Percentiles rank a stretch among this genome's conserved stretches.
These are phyloP conservation scores for Chanos chanos DNA, from an alignment of 2,797 vertebrate species.

Conservation along the genomic window DNA sequence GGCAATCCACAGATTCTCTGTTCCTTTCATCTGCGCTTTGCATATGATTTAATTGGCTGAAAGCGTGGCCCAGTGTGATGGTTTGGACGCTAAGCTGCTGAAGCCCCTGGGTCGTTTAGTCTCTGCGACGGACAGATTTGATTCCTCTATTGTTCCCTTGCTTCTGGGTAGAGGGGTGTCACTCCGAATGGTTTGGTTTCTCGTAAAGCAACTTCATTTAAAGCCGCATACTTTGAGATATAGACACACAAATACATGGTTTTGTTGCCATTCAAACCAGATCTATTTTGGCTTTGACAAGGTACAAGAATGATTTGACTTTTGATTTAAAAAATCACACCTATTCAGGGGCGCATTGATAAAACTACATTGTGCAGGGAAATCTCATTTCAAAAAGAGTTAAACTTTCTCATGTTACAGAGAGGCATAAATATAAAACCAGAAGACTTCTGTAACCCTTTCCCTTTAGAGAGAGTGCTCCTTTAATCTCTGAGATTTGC, in stretches of 20 bases:
- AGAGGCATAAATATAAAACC: neutral
- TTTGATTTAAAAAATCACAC: too few species aligned
- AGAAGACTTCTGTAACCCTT: neutral
- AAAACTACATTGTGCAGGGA: too few species aligned
- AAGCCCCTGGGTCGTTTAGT: neutral
- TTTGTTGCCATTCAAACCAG: too few species aligned
- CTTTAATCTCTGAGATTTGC: neutral
- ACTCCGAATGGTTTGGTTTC: neutral
- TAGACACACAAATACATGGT: too few species aligned
- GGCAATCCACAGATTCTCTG: neutral
- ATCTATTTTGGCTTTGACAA: too few species aligned
- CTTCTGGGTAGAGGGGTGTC: neutral
- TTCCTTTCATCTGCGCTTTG: constrained; percentile 31
- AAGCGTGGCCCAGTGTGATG: neutral
- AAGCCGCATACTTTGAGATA: too few species aligned
- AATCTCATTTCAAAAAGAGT: neutral
- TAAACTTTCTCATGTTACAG: neutral
- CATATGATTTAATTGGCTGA: constrained; percentile 20
- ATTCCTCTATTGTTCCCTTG: neutral
- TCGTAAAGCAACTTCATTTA: too few species aligned
- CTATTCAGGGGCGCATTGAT: too few species aligned
- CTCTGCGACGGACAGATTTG: constrained; percentile 3
- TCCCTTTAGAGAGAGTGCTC: neutral
- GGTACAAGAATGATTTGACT: too few species aligned
- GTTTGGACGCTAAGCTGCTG: constrained; percentile 2